These are phyloP conservation scores for Heterochromis multidens DNA, from an alignment of 2,113 vertebrate genomes.

Conservation along the genomic window DNA sequence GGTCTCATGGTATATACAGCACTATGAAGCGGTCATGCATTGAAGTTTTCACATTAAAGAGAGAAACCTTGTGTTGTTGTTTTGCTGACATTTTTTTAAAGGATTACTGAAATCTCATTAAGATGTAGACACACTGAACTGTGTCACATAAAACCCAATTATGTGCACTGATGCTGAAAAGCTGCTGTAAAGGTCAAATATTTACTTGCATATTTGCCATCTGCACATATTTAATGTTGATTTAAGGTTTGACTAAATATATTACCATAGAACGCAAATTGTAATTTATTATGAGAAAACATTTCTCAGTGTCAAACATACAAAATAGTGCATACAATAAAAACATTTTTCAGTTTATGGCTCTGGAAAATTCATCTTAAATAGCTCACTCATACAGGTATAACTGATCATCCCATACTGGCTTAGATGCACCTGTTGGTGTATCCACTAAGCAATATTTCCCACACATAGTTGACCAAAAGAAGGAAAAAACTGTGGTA, in stretches of 20 bases:
- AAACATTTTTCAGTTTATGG: background rate
- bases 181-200: background rate
- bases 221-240: background rate
- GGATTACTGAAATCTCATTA: slow-evolving; percentile 13
- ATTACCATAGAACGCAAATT: background rate
- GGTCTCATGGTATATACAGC: background rate
- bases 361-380: background rate
- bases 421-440: background rate
- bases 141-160: background rate
- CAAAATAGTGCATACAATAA: background rate
- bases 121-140: background rate
- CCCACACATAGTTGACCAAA: background rate
- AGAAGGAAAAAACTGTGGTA: background rate
- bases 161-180: background rate
- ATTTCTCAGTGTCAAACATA: background rate
- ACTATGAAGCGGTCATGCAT: background rate
- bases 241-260: background rate
- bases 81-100: background rate
- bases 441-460: background rate
- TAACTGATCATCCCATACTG: background rate
- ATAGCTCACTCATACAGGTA: background rate
- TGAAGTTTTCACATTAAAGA: background rate
- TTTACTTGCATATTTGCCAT: background rate
- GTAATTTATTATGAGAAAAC: background rate
- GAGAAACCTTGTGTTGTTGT: background rate